Evolutionary conservation across 2,888 invertebrate species (phyloP).

Genomic region (Oscheius onirici): DNA sequence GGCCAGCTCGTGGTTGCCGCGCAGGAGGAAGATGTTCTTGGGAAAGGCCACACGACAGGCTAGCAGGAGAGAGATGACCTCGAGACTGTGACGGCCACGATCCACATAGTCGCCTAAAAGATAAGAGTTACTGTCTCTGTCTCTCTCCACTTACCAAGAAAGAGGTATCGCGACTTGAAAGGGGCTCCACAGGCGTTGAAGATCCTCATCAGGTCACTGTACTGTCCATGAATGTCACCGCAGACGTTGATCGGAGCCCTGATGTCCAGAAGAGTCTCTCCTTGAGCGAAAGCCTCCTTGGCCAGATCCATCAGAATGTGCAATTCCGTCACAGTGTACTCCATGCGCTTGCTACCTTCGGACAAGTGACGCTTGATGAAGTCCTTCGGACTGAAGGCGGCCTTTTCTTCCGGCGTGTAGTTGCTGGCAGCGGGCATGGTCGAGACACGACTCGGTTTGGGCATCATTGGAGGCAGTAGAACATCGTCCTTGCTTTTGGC

Average conservation of each 20-base stretch:
- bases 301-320: slow-evolving; percentile 22
- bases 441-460: too few species aligned
- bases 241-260: slow-evolving; percentile 49
- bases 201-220: slow-evolving; percentile 47
- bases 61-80: slow-evolving; percentile 57
- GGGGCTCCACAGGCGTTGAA: slow-evolving; percentile 55
- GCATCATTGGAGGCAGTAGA: too few species aligned
- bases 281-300: neutral
- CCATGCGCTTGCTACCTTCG: slow-evolving; percentile 15
- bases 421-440: too few species aligned
- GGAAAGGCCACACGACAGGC: slow-evolving; percentile 59
- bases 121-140: neutral
- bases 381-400: neutral
- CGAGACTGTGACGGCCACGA: slow-evolving; percentile 60
- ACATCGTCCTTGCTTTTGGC: too few species aligned
- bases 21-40: slow-evolving; percentile 55
- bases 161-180: slow-evolving; percentile 41
- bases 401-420: slow-evolving; percentile 15
- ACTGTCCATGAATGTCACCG: slow-evolving; percentile 54
- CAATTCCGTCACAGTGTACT: neutral
- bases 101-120: slow-evolving; percentile 63
- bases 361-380: slow-evolving; percentile 12
- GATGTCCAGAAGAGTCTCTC: slow-evolving; percentile 28
- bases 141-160: neutral
- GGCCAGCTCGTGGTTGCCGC: slow-evolving; percentile 65